Evolutionary conservation across 2,113 vertebrate genomes (phyloP).

Genomic region (Eulemur rufifrons): DNA sequence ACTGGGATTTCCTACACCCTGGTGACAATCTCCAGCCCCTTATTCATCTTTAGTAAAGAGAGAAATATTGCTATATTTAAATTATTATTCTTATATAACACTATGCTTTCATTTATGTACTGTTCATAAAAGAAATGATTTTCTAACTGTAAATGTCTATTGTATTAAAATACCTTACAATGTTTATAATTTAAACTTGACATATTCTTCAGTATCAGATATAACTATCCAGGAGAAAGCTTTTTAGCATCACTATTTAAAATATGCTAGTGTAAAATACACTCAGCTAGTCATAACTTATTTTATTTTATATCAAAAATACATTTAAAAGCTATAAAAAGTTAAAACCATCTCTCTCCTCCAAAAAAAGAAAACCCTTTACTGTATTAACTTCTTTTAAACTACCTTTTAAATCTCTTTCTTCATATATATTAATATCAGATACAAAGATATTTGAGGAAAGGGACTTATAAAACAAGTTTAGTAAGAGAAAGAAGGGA

Average conservation of each 20-base stretch:
- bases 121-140: conserved; percentile 1
- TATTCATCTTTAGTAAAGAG: background rate
- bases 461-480: background rate
- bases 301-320: background rate
- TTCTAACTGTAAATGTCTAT: background rate
- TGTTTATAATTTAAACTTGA: conserved; percentile 5
- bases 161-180: background rate
- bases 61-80: background rate
- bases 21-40: background rate
- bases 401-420: background rate
- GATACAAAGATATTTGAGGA: background rate
- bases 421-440: background rate
- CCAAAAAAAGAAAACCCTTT: background rate
- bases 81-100: conserved; percentile 4
- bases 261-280: background rate
- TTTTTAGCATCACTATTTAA: background rate
- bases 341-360: background rate
- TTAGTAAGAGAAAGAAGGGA: background rate
- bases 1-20: background rate
- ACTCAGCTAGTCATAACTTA: background rate
- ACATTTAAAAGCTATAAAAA: background rate
- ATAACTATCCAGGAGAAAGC: background rate
- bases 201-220: conserved; percentile 8
- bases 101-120: background rate
- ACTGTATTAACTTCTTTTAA: background rate